A percentile compares a stretch with the other conserved stretches of the same genome.
phyloP scores from a whole-genome alignment of 2,797 vertebrate genomes.

The Cuculus canorus region DNA sequence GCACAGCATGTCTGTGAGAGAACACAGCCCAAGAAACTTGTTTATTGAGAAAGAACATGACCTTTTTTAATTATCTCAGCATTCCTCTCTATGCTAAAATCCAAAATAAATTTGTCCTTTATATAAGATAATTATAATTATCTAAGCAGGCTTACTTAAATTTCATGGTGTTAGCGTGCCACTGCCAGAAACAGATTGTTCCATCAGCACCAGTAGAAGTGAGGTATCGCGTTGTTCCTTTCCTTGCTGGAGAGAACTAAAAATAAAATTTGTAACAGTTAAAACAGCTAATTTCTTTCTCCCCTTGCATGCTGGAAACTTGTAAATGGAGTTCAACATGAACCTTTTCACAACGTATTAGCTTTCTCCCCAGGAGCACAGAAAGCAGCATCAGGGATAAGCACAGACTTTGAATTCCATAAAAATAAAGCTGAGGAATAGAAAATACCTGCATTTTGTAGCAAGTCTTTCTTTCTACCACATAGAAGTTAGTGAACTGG shows the following conservation, averaged over 20 bases:
- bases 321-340: background rate
- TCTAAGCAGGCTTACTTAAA: conserved; percentile 85
- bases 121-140: background rate
- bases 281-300: background rate
- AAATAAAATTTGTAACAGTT: conserved; percentile 56
- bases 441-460: background rate
- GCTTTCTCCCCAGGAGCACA: background rate
- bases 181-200: conserved; percentile 99
- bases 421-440: background rate
- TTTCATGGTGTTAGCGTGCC: conserved; percentile 92
- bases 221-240: conserved; percentile 90
- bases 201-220: conserved; percentile 97
- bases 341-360: background rate
- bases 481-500: background rate
- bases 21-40: background rate
- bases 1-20: background rate
- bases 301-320: background rate
- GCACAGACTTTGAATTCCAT: background rate
- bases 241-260: conserved; percentile 93
- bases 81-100: background rate
- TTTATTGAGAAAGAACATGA: background rate
- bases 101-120: background rate
- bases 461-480: background rate
- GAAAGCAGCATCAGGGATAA: background rate
- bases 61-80: background rate